Evolutionary conservation across 2,888 invertebrate species (phyloP).

Genomic region (Drosophila subquinaria): DNA sequence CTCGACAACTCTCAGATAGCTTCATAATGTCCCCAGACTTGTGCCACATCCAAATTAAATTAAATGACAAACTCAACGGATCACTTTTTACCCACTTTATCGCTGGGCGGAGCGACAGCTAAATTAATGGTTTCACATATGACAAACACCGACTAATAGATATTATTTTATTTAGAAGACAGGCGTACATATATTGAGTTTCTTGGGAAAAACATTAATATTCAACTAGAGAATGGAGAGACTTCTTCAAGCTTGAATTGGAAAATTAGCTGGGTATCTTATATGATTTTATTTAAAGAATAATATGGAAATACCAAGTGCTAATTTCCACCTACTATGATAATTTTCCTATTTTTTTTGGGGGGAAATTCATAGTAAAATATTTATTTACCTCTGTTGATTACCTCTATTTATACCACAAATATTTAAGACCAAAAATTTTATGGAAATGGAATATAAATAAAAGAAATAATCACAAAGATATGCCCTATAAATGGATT

Average conservation of each 20-base stretch:
- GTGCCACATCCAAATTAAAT: slow-evolving; percentile 77
- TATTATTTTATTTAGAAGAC: not conserved
- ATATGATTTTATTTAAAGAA: too few relatives aligned
- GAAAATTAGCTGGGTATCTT: not conserved
- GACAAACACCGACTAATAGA: slow-evolving; percentile 46
- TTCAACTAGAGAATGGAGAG: not conserved
- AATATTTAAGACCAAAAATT: too few relatives aligned
- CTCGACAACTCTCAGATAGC: slow-evolving; percentile 45
- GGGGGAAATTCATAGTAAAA: too few relatives aligned
- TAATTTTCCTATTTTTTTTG: too few relatives aligned
- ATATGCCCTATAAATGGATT: not conserved
- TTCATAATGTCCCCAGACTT: slow-evolving; percentile 51
- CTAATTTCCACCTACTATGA: too few relatives aligned
- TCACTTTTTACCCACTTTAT: slow-evolving; percentile 32
- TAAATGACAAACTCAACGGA: slow-evolving; percentile 81
- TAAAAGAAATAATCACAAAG: too few relatives aligned
- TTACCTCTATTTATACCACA: too few relatives aligned
- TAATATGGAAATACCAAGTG: too few relatives aligned
- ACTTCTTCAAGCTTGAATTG: not conserved
- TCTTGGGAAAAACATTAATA: not conserved
- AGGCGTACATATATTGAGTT: not conserved
- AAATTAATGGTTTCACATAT: slow-evolving; percentile 48
- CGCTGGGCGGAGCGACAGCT: slow-evolving; percentile 5
- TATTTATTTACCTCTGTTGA: too few relatives aligned
- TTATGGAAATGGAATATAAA: too few relatives aligned